Conservation (phyloP, 2,797 vertebrate genomes). For the Strix occidentalis region DNA sequence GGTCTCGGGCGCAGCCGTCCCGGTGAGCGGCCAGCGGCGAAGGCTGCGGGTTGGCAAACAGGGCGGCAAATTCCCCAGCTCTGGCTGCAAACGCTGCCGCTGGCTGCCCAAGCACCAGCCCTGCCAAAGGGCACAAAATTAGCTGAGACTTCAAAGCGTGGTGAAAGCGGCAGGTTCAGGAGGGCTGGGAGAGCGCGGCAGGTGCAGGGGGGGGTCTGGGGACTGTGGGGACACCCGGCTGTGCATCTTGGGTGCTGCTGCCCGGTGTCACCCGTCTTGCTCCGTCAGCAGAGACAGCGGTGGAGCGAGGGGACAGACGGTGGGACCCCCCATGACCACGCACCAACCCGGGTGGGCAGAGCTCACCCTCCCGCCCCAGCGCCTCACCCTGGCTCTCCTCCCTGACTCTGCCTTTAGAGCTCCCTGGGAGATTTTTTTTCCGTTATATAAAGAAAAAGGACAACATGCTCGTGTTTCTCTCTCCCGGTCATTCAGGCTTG, state of each 20-base stretch:
- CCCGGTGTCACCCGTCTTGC: fast-evolving
- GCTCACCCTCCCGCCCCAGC: not conserved
- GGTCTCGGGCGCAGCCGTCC: fast-evolving
- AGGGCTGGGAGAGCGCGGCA: not conserved
- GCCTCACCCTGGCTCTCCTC: not conserved
- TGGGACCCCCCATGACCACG: fast-evolving
- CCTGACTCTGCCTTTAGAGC: not conserved
- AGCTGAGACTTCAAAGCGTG: not conserved
- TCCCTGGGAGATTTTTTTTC: not conserved
- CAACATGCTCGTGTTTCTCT: not conserved
- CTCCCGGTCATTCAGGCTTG: not conserved
- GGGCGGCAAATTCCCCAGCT: not conserved
- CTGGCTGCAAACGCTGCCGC: not conserved
- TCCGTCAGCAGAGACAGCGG: fast-evolving
- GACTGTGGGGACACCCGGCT: fast-evolving
- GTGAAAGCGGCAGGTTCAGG: not conserved
- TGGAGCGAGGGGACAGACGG: fast-evolving
- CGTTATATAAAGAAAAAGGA: not conserved
- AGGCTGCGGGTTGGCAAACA: not conserved
- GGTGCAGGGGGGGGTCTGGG: not conserved
- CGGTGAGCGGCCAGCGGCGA: fast-evolving
- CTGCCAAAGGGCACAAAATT: constrained; percentile 13
- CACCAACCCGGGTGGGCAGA: not conserved
- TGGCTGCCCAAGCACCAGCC: not conserved
- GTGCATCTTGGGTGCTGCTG: fast-evolving